Evolutionary conservation across 1,140 invertebrate genomes (phyloP), one percentile per base, ranked within the genome.

Genomic region (Lerema accius): DNA sequence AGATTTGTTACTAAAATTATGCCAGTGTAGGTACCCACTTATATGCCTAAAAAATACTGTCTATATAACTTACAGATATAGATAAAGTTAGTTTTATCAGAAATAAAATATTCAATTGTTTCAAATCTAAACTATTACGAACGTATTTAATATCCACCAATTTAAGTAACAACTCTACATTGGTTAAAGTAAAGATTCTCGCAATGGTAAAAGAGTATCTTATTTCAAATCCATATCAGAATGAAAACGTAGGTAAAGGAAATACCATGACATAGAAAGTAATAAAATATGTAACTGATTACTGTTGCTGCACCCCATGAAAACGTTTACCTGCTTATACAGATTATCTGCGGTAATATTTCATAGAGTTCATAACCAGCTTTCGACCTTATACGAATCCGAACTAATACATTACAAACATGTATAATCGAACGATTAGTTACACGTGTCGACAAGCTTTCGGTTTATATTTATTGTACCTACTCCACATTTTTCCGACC

Each of bases 361-460:
- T 76, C 67, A 67, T 66, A 63, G 55, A 49, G 56, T 63, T 49
- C 35, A 45, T 58, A 73, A 66, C 69, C 62, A 32, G 45, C 43
- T 40, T 66, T 63, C 60, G 62, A 69, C 59, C 70, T 73, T 69
- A 80, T 85, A 83, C 77, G 73, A 80, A 69, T 74, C 49, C 63
- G 64, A 68, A 69, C 67, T 72, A 74, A 84, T 77, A 82, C 74
- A 79, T 84, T 78, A 80, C 61, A 73, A 71, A 70, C 68, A 76
- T 70, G 69, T 75, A 84, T 86, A 84, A 84, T 87, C 78, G 68
- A 79, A 70, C 73, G 74, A 88, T 90, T 90, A 76, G 85, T 73
- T 80, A 82, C 85, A 87, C 85, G 69, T 86, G 83, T 86, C 83
- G 71, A 79, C 80, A 69, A 59, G 65, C 77, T 66, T 82, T 80